These are phyloP conservation scores for Anodontia alba DNA, from an alignment of 2,888 invertebrate genomes.

Conservation along the genomic window DNA sequence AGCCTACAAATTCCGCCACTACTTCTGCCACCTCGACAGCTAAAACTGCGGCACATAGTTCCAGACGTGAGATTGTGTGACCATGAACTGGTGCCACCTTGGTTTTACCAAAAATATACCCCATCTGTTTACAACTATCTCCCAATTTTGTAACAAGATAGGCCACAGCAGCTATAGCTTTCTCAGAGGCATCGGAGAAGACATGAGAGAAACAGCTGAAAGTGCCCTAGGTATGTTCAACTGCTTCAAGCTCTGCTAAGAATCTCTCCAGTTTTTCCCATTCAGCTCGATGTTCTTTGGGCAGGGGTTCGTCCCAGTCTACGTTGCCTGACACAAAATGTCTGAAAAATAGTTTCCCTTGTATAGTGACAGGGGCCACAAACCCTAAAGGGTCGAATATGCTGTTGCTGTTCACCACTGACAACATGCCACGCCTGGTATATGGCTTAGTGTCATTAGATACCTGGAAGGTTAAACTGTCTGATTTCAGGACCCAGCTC, in stretches of 20 bases:
- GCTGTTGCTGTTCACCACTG: too few species aligned
- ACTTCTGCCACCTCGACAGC: conserved; percentile 16
- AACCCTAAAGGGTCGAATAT: conserved; percentile 3
- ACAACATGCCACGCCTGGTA: too few species aligned
- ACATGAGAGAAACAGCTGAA: conserved; percentile 7
- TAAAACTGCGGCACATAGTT: conserved; percentile 50
- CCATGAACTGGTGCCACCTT: conserved; percentile 27
- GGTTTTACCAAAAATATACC: conserved; percentile 39
- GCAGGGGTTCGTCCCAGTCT: conserved; percentile 2
- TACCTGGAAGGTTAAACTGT: too few species aligned
- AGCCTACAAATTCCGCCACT: conserved; percentile 18
- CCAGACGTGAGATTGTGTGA: conserved; percentile 50
- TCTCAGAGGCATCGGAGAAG: conserved; percentile 39
- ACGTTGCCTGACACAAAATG: background rate
- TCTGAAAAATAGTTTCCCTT: background rate
- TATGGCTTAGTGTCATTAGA: too few species aligned
- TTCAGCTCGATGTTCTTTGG: background rate
- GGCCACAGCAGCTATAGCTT: conserved; percentile 28
- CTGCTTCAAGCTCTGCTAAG: background rate
- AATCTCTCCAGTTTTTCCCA: background rate
- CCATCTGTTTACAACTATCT: background rate
- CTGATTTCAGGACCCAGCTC: too few species aligned
- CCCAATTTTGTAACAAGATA: conserved; percentile 4
- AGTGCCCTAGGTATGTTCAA: background rate
- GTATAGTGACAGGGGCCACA: background rate